Evolutionary conservation across 2,113 vertebrate genomes (phyloP).

Genomic region (Oncorhynchus gorbuscha): DNA sequence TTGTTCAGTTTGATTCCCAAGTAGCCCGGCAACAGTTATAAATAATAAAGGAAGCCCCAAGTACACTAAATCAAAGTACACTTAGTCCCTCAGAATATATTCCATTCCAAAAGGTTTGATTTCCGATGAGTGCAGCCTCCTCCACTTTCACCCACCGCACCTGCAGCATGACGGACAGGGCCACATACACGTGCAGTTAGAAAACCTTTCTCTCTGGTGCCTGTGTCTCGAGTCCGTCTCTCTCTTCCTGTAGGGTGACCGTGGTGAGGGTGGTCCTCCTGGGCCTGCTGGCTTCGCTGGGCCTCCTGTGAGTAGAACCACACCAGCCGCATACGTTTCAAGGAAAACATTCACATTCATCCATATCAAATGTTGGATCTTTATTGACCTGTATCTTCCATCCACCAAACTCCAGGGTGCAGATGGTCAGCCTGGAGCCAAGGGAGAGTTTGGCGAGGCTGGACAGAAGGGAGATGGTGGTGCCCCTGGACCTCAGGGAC

Average conservation of each 20-base stretch:
- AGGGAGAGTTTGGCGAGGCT: constrained; percentile 89
- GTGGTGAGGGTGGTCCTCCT: constrained; percentile 89
- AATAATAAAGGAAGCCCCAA: no score
- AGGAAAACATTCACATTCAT: neutral
- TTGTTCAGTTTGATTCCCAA: no score
- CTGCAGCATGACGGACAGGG: neutral
- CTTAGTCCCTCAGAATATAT: no score
- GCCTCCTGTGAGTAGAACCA: constrained; percentile 86
- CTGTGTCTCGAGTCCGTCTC: neutral
- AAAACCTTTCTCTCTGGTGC: neutral
- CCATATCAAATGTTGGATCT: neutral
- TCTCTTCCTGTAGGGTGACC: constrained; percentile 82
- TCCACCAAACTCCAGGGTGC: constrained; percentile 76
- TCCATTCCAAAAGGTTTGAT: no score
- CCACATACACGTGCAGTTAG: neutral
- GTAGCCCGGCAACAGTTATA: no score
- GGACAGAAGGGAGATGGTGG: constrained; percentile 94
- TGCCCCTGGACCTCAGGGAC: constrained; percentile 87
- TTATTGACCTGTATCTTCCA: neutral
- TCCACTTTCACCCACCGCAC: neutral
- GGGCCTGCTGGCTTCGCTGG: constrained; percentile 97
- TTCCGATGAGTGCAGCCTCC: neutral
- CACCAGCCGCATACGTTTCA: neutral
- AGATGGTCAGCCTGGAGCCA: constrained; percentile 91
- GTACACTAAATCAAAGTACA: no score